These are phyloP conservation scores for Ceuthmochares aereus DNA, from an alignment of 2,113 vertebrate genomes.

Conservation along the genomic window DNA sequence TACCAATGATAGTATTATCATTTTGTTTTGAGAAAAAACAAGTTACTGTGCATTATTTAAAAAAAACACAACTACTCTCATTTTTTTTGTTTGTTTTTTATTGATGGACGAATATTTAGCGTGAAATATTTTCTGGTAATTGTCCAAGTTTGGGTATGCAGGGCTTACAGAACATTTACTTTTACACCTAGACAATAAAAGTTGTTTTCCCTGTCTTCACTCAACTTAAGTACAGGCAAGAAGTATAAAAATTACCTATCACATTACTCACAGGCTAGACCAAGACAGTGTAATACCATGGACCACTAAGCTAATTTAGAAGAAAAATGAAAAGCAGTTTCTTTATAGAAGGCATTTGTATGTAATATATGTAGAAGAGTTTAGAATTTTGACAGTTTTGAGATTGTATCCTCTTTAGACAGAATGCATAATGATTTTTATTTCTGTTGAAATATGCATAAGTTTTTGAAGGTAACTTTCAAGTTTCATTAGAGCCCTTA, in stretches of 20 bases:
- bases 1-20: slow-evolving; percentile 14
- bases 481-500: slow-evolving; percentile 73
- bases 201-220: slow-evolving; percentile 80
- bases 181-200: slow-evolving; percentile 81
- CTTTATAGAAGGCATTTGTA: slow-evolving; percentile 73
- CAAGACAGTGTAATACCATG: slow-evolving; percentile 71
- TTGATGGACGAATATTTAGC: slow-evolving; percentile 46
- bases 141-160: slow-evolving; percentile 58
- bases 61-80: background rate
- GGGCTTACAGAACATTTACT: slow-evolving; percentile 81
- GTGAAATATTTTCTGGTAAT: slow-evolving; percentile 61
- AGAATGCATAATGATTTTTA: slow-evolving; percentile 81
- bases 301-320: slow-evolving; percentile 80
- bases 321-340: slow-evolving; percentile 68
- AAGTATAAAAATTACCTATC: slow-evolving; percentile 77
- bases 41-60: background rate
- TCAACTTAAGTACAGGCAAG: slow-evolving; percentile 72
- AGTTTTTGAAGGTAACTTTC: slow-evolving; percentile 83
- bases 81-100: slow-evolving; percentile 47
- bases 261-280: slow-evolving; percentile 71
- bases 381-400: slow-evolving; percentile 79
- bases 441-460: slow-evolving; percentile 80
- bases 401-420: slow-evolving; percentile 78
- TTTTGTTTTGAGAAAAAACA: slow-evolving; percentile 58
- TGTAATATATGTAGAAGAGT: slow-evolving; percentile 77